Conservation (phyloP, 2,113 vertebrate genomes). For the Gopherus evgoodei region DNA sequence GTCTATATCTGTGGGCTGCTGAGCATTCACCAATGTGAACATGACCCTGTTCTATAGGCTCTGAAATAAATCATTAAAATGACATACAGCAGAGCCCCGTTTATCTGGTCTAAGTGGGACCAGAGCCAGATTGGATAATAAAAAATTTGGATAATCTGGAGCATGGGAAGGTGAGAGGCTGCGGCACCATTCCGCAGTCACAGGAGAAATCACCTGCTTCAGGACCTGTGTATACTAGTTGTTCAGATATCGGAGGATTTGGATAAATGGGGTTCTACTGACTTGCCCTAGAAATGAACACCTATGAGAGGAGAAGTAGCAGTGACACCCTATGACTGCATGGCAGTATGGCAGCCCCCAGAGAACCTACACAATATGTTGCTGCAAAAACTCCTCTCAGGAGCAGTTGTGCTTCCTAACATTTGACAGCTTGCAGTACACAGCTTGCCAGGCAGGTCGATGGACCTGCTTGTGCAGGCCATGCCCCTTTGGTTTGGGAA, state of each 20-base stretch:
- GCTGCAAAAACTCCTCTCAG: neutral
- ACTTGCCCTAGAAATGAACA: neutral
- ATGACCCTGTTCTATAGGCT: neutral
- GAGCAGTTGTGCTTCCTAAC: neutral
- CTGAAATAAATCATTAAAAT: neutral
- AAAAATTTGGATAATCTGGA: neutral
- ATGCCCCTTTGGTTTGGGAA: neutral
- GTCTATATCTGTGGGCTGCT: neutral
- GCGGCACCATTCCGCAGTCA: rapidly evolving
- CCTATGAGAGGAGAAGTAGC: neutral
- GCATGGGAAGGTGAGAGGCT: neutral
- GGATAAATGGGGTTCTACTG: neutral
- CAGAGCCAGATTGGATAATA: neutral
- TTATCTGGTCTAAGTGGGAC: neutral
- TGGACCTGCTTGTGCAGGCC: neutral
- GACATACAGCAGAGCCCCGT: neutral
- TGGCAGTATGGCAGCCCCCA: no score
- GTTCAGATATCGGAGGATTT: neutral
- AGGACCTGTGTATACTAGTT: neutral
- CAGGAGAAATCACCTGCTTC: neutral
- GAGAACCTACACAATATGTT: neutral
- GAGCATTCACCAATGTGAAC: neutral
- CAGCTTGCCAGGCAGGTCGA: neutral
- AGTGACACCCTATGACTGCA: neutral
- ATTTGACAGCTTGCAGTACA: neutral